Conservation (phyloP, 2,888 invertebrate genomes). For the Drosophila lacicola region DNA sequence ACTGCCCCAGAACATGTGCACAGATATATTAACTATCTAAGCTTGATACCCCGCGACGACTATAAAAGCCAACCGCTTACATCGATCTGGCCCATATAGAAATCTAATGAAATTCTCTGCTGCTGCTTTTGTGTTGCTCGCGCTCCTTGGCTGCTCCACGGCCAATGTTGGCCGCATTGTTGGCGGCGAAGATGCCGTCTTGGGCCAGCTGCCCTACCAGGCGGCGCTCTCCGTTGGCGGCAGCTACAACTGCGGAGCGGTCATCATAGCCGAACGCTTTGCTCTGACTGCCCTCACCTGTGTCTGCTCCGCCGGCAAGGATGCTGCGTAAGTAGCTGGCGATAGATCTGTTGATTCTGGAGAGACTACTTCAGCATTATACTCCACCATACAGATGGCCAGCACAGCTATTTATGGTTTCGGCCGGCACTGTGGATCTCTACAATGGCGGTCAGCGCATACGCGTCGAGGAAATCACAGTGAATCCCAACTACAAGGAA, state of each 20-base stretch:
- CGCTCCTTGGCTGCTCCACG: constrained; percentile 23
- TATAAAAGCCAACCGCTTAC: constrained; percentile 50
- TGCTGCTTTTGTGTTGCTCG: constrained; percentile 26
- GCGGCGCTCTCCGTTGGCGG: constrained; percentile 76
- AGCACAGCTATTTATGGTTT: constrained; percentile 72
- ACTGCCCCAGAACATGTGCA: constrained; percentile 4
- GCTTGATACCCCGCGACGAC: constrained; percentile 9
- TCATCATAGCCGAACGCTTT: constrained; percentile 75
- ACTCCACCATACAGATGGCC: constrained; percentile 61
- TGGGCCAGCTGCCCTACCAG: constrained; percentile 84
- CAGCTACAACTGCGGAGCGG: constrained; percentile 77
- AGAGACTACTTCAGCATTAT: background rate
- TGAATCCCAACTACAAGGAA: constrained; percentile 65
- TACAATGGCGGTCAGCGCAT: constrained; percentile 75
- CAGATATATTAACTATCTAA: background rate
- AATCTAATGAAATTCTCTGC: constrained; percentile 36
- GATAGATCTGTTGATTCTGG: background rate
- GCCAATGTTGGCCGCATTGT: constrained; percentile 69
- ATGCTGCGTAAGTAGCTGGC: constrained; percentile 70
- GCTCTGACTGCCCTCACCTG: constrained; percentile 82
- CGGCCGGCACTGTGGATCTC: constrained; percentile 79
- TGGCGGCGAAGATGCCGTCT: constrained; percentile 81
- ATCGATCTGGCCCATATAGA: constrained; percentile 8
- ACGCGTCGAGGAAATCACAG: constrained; percentile 56
- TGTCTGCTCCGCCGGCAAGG: constrained; percentile 72